These are phyloP conservation scores for Hirtodrosophila cameraria DNA, from an alignment of 2,888 invertebrate genomes.

Conservation along the genomic window DNA sequence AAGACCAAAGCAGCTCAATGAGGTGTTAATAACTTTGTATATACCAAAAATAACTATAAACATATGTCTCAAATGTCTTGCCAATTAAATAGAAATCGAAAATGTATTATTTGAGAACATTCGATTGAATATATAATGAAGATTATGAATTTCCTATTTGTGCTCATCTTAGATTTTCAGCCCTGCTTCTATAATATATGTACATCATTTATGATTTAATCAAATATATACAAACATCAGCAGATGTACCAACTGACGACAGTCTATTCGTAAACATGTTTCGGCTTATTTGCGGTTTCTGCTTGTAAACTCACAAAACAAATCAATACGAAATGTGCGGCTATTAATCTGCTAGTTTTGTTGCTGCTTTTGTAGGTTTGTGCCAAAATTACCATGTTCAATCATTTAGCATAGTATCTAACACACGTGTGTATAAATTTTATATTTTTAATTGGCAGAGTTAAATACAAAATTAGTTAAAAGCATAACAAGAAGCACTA, in stretches of 20 bases:
- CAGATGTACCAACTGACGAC: constrained; percentile 37
- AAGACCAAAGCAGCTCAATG: constrained; percentile 15
- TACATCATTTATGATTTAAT: constrained; percentile 1
- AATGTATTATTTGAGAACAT: constrained; percentile 3
- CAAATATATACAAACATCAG: constrained; percentile 22
- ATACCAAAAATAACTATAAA: constrained; percentile 5
- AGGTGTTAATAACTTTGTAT: constrained; percentile 33
- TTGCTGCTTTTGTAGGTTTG: constrained; percentile 15
- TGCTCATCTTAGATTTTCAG: constrained; percentile 1
- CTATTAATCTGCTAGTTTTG: constrained; percentile 22
- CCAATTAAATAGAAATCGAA: constrained; percentile 12
- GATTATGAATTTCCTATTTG: no score
- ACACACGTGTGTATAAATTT: constrained; percentile 45
- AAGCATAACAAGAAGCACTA: constrained; percentile 5
- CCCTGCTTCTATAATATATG: constrained; percentile 25
- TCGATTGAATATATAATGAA: no score
- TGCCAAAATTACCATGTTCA: constrained; percentile 43
- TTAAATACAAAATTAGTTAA: neutral
- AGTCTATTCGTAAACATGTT: constrained; percentile 56
- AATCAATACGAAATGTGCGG: constrained; percentile 21
- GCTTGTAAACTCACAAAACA: constrained; percentile 33
- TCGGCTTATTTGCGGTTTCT: constrained; percentile 45
- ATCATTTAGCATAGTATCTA: constrained; percentile 37
- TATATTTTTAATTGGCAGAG: constrained; percentile 35
- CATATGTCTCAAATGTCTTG: neutral